Conservation (phyloP, 2,888 invertebrate species). For the Hypomecis punctinalis region DNA sequence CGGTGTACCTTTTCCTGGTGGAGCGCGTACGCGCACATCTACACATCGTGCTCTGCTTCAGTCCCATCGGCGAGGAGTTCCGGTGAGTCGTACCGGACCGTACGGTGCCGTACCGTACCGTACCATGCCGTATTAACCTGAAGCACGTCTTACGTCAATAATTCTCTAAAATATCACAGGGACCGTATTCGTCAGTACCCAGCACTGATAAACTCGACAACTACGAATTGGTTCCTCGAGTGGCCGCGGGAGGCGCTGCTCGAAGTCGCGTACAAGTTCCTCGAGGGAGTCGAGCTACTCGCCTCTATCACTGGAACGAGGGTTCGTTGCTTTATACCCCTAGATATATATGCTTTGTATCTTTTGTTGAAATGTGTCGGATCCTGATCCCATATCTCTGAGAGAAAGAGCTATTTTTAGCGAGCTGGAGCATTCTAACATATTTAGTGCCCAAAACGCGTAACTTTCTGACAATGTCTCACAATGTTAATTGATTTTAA, state of each 20-base stretch:
- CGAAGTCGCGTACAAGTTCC: constrained; percentile 94
- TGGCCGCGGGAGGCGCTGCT: constrained; percentile 95
- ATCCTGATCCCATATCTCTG: no score
- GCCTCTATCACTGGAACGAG: constrained; percentile 87
- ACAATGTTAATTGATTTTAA: no score
- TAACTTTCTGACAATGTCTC: no score
- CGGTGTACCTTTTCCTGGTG: constrained; percentile 90
- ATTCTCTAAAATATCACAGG: constrained; percentile 62
- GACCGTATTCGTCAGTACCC: constrained; percentile 95
- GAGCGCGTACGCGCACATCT: constrained; percentile 90
- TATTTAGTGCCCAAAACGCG: no score
- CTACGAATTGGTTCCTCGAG: constrained; percentile 95
- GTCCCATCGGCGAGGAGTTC: constrained; percentile 94
- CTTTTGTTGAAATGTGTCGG: no score
- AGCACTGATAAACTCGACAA: constrained; percentile 93
- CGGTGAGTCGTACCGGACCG: constrained; percentile 55
- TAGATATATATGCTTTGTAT: no score
- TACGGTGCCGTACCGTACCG: no score
- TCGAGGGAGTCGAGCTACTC: constrained; percentile 89
- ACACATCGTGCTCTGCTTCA: constrained; percentile 94
- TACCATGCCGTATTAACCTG: no score
- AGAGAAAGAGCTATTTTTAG: no score
- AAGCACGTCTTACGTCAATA: no score
- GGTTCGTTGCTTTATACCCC: constrained; percentile 47
- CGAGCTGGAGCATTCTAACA: no score